Base-by-base conservation (phyloP, 2,113 vertebrate species). In the Xiphophorus maculatus region DNA sequence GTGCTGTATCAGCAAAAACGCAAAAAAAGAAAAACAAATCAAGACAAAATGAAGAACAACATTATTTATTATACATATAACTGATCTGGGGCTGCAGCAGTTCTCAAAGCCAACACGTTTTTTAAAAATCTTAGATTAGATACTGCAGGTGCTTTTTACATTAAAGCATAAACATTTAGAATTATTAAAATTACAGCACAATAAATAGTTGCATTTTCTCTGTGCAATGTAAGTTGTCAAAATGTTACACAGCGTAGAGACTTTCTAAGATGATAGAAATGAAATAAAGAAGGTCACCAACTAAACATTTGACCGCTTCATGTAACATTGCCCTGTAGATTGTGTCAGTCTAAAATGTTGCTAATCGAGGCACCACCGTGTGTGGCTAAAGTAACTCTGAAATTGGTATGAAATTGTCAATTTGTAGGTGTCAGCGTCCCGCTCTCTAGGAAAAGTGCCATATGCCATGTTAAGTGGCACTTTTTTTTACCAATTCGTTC, bases 401-500 rank as follows among this genome's bases (percentile, higher is more conserved):
- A 93, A 94, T 94, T 90, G 86, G 89, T 94, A 94, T 94, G 93
- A 95, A 95, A 94, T 94, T 66, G 92, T 90, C 92, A 93, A 94
- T 95, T 94, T 94, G 94, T 94, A 90, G 85, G 86, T 89, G 89
- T 92, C 91, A 90, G 88, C 91, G 65, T 84, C 79, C 81, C 70
- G 76, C 88, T 87, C 74, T 81, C 81, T 81, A 48, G 19, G 78
- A 69, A 73, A 54, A 15, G 87, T 73, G 65, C 92, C 91, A 94
- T 93, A 93, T 93, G 92, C 91, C 92, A 84, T 70, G 87, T 89
- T 92, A 85, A 91, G 88, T 90, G 83, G 64, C 87, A 83, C 90
- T 66, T 89, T 93, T 54, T 89, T 93, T 58, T 81, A 90, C 84
- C 93, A 81, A 95, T 94, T 95, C 92, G 93, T 93, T 93, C 92